phyloP scores from a whole-genome alignment of 2,113 vertebrate genomes.

The Chaetorhynchus papuensis region DNA sequence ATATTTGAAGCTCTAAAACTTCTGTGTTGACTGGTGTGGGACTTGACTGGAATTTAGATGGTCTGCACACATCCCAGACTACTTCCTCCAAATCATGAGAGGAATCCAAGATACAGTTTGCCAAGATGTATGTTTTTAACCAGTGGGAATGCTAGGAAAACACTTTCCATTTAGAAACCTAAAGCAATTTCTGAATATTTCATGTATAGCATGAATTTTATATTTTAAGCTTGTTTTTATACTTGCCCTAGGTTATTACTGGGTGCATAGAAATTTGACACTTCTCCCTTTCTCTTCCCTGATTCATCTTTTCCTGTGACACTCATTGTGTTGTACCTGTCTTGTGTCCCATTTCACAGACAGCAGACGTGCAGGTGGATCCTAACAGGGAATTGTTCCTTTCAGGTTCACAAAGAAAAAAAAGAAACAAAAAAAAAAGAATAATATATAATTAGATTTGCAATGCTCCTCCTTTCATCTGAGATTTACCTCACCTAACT shows the following conservation, averaged over 20 bases:
- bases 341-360: neutral
- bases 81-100: neutral
- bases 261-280: neutral
- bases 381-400: neutral
- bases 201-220: neutral
- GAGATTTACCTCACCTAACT: neutral
- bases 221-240: neutral
- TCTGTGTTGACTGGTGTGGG: neutral
- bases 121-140: neutral
- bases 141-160: neutral
- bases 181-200: neutral
- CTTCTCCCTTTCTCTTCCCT: neutral
- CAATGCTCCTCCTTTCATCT: neutral
- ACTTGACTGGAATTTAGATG: neutral
- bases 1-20: neutral
- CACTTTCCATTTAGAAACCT: neutral
- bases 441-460: neutral
- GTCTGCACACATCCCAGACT: neutral
- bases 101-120: neutral
- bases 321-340: neutral
- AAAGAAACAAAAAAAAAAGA: neutral
- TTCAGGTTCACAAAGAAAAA: neutral
- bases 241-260: neutral
- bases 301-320: neutral
- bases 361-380: neutral